Evolutionary conservation across 2,888 invertebrate genomes (phyloP).

Genomic region (Scotopteryx bipunctaria): DNA sequence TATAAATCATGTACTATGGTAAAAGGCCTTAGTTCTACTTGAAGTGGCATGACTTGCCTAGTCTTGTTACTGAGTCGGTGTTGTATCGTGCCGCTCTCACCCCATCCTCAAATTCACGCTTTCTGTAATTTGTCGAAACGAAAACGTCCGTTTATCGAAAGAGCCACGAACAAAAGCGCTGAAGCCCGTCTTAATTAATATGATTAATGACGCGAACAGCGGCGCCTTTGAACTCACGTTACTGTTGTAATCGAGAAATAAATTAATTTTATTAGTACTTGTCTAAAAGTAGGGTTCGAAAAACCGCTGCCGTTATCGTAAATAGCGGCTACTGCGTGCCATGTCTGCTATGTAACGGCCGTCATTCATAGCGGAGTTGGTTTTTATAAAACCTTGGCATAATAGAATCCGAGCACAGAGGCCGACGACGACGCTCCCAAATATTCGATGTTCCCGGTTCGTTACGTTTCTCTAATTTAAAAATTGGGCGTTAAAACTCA

Average conservation of each 20-base stretch:
- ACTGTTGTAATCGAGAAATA: conserved; percentile 80
- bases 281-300: conserved; percentile 43
- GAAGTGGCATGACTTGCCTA: not conserved
- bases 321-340: no score
- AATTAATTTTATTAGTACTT: conserved; percentile 81
- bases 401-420: conserved; percentile 70
- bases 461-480: conserved; percentile 74
- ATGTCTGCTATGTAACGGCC: not conserved
- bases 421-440: conserved; percentile 49
- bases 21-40: no score
- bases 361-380: not conserved
- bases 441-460: conserved; percentile 59
- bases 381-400: not conserved
- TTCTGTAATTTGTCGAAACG: conserved; percentile 55
- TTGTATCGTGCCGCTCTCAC: conserved; percentile 34
- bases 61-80: not conserved
- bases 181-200: conserved; percentile 81
- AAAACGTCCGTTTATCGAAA: conserved; percentile 65
- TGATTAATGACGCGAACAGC: conserved; percentile 77
- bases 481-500: conserved; percentile 77
- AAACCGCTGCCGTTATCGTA: not conserved
- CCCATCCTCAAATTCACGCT: conserved; percentile 46
- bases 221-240: conserved; percentile 74
- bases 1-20: no score
- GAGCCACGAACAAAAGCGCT: conserved; percentile 75